Base-by-base conservation (phyloP, 2,113 vertebrate species). In the Hydrochoerus hydrochaeris region DNA sequence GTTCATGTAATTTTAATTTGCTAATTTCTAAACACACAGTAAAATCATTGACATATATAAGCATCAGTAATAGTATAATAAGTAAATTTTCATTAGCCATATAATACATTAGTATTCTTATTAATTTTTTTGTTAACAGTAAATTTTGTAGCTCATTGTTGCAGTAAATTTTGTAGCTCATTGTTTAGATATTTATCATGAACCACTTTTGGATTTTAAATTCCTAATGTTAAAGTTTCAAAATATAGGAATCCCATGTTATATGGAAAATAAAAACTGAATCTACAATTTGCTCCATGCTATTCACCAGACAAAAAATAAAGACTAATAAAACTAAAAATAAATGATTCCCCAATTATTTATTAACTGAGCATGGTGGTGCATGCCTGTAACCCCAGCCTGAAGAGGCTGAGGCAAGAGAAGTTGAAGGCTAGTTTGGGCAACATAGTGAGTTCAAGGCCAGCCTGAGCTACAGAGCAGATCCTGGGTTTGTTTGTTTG, bases 101-200 rank as follows among this genome's bases (percentile, higher is more conserved):
- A 20, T 30, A 82, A 85, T 44, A n/a, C 30, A 58, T 6, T n/a
- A n/a, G n/a, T n/a, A n/a, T n/a, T n/a, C n/a, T n/a, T n/a, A n/a
- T n/a, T n/a, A n/a, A n/a, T n/a, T n/a, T n/a, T n/a, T n/a, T 58
- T 75, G 44, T 81, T 88, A 91, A 91, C 44, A 60, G 57, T 81
- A 62, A 77, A 9, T 77, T 32, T 26, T 80, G 46, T 46, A 46
- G 46, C 46, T 46, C 46, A 46, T 46, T 46, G 49, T 11, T 52
- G 46, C 46, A 49, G 46, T 49, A 49, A 49, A 49, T 52, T 52
- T 52, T 20, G 14, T 49, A 20, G 49, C 32, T 92, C 57, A n/a
- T 52, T 89, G 35, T 85, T 95, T 60, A 77, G 20, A 88, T n/a
- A 82, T 58, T 71, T 69, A n/a, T 83, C 17, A 71, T 77, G 58